Conservation (phyloP, 2,113 vertebrate genomes). For the Malurus cyaneus region DNA sequence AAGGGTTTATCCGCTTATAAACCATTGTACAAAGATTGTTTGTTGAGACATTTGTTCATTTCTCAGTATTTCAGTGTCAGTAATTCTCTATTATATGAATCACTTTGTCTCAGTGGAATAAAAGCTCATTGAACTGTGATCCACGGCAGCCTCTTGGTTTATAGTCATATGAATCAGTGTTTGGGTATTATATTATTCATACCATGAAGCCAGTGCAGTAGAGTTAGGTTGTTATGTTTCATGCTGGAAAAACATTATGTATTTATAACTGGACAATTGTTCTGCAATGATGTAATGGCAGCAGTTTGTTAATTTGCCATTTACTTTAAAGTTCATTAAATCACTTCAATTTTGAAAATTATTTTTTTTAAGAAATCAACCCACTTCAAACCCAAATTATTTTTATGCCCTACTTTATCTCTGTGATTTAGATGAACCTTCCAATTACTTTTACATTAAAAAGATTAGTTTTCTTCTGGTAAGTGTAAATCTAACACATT, state of each 20-base stretch:
- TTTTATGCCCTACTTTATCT: background rate
- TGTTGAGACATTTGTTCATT: too few species aligned
- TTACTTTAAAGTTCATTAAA: background rate
- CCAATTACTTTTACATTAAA: background rate
- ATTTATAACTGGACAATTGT: background rate
- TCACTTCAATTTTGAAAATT: background rate
- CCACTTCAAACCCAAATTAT: background rate
- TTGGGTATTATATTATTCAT: background rate
- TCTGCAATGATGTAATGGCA: background rate
- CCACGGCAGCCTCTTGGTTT: background rate
- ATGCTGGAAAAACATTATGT: background rate
- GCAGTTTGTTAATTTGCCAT: background rate
- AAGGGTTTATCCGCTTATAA: too few species aligned
- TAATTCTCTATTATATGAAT: constrained; percentile 41
- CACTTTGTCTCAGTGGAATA: constrained; percentile 16
- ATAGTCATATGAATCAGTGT: background rate
- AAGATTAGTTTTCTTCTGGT: background rate
- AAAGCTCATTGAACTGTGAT: background rate
- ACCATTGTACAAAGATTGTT: too few species aligned
- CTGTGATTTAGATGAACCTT: background rate
- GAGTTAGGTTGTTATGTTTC: background rate
- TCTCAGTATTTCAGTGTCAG: too few species aligned
- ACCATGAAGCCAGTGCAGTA: background rate
- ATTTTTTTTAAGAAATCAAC: background rate
- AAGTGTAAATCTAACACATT: background rate